These are phyloP conservation scores for Digitonthophagus gazella DNA, from an alignment of 2,888 invertebrate species.

Conservation along the genomic window DNA sequence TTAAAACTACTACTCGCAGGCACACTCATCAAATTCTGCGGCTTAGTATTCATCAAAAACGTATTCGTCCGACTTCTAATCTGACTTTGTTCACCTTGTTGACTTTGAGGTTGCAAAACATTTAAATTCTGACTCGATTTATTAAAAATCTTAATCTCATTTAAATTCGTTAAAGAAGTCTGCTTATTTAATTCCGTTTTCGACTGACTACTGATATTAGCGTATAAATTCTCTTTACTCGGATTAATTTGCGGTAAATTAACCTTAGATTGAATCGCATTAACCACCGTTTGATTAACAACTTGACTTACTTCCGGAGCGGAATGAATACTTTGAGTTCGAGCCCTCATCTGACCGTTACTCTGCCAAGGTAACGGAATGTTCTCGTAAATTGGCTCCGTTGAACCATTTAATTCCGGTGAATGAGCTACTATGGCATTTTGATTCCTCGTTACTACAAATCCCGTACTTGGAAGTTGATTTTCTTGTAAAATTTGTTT, in stretches of 20 bases:
- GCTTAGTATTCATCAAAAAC: conserved; percentile 40
- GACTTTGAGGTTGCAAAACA: conserved; percentile 18
- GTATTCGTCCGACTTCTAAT: conserved; percentile 38
- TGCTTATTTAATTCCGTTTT: conserved; percentile 24
- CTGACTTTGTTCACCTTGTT: conserved; percentile 14
- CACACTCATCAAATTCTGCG: conserved; percentile 25
- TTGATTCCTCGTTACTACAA: conserved; percentile 55
- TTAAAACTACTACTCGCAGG: conserved; percentile 28
- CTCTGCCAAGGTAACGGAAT: conserved; percentile 69
- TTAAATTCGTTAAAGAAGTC: conserved; percentile 30
- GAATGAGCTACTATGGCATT: conserved; percentile 45
- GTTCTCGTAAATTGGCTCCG: conserved; percentile 81
- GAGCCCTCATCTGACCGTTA: conserved; percentile 45
- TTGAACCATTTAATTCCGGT: conserved; percentile 50
- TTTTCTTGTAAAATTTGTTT: conserved; percentile 50
- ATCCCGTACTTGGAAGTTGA: conserved; percentile 49
- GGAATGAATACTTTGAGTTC: conserved; percentile 70
- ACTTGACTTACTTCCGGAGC: conserved; percentile 60
- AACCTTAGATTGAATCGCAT: conserved; percentile 36
- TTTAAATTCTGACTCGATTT: conserved; percentile 35
- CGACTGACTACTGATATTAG: conserved; percentile 38
- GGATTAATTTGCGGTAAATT: conserved; percentile 34
- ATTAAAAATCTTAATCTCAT: conserved; percentile 33
- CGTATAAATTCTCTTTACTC: conserved; percentile 47
- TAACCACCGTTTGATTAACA: conserved; percentile 43